Percentiles rank a stretch among this genome's conserved stretches.
phyloP scores from a whole-genome alignment of 2,888 invertebrate species.

The Melinopterus prodromus region DNA sequence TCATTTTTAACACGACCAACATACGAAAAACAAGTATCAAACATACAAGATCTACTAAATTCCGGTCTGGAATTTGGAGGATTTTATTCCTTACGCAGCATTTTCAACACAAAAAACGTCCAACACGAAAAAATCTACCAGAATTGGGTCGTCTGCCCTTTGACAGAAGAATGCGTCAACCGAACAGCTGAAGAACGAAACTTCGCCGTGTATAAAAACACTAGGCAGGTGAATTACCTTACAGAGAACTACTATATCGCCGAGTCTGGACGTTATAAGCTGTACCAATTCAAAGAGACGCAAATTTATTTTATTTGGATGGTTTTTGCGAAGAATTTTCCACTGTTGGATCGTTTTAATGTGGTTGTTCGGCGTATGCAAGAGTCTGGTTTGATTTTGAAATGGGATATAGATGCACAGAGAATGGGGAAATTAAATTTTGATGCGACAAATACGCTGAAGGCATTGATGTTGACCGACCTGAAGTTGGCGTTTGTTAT shows the following conservation, averaged over 20 bases:
- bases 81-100: constrained; percentile 28
- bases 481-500: constrained; percentile 35
- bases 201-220: constrained; percentile 43
- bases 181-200: constrained; percentile 41
- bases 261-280: constrained; percentile 37
- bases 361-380: constrained; percentile 28
- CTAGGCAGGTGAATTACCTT: constrained; percentile 41
- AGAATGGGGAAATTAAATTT: neutral
- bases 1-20: constrained; percentile 65
- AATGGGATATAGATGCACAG: constrained; percentile 40
- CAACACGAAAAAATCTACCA: constrained; percentile 36
- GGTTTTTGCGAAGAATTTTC: constrained; percentile 38
- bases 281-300: constrained; percentile 38
- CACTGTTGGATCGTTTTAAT: constrained; percentile 34
- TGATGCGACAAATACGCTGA: neutral
- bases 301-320: constrained; percentile 33
- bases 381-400: constrained; percentile 37
- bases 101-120: constrained; percentile 32
- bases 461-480: constrained; percentile 26
- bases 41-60: constrained; percentile 62
- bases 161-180: constrained; percentile 42
- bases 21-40: constrained; percentile 64
- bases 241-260: constrained; percentile 41
- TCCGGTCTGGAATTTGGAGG: constrained; percentile 61
- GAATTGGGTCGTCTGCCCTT: constrained; percentile 41